phyloP scores from a whole-genome alignment of 2,888 invertebrate genomes.

The Synergus itoensis region DNA sequence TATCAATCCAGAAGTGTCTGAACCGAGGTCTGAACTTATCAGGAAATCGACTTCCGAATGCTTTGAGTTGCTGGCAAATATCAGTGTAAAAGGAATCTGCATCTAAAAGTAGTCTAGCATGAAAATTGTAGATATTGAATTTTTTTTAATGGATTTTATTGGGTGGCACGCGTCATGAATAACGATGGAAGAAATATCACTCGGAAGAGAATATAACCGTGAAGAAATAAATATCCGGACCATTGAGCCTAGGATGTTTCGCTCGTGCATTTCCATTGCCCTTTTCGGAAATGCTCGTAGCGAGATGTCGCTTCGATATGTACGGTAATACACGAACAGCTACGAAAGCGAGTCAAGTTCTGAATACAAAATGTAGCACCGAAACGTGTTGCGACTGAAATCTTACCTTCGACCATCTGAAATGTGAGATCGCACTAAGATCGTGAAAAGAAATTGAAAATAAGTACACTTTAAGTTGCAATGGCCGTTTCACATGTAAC shows the following conservation, averaged over 20 bases:
- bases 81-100: no score
- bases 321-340: conserved; percentile 57
- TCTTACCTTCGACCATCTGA: conserved; percentile 31
- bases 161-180: conserved; percentile 5
- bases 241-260: conserved; percentile 39
- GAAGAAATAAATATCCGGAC: conserved; percentile 38
- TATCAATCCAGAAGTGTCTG: no score
- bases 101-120: neutral
- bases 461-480: conserved; percentile 8
- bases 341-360: conserved; percentile 55
- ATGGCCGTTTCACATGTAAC: conserved; percentile 2
- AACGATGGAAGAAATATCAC: neutral
- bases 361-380: conserved; percentile 64
- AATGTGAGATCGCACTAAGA: conserved; percentile 31
- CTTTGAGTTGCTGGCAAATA: no score
- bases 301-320: conserved; percentile 63
- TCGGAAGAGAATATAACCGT: conserved; percentile 16
- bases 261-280: conserved; percentile 38
- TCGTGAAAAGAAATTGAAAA: conserved; percentile 41
- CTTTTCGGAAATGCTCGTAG: conserved; percentile 42
- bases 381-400: conserved; percentile 66
- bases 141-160: neutral
- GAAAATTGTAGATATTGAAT: neutral
- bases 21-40: no score
- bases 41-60: no score